Percentiles rank a stretch among this genome's conserved stretches.
Conservation (phyloP, 30 jellyfish, hydroid and myxozoan species). For the Pseudorhiza aurosa region DNA sequence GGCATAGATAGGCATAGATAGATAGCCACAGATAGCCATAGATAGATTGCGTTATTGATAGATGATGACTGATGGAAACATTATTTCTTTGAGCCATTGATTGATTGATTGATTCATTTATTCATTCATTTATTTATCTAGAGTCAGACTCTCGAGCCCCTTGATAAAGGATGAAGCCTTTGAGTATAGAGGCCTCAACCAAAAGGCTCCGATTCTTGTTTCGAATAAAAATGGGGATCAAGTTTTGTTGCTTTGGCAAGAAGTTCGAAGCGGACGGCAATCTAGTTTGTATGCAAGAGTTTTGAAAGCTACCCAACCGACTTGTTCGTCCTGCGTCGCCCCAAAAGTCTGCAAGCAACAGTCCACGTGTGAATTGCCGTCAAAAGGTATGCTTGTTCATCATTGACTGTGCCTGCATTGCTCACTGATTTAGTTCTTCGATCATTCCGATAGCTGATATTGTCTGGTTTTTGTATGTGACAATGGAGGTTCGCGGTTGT, state of each 20-base stretch:
- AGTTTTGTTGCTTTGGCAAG: slow-evolving; percentile 64
- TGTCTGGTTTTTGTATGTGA: no score
- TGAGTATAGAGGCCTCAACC: slow-evolving; percentile 34
- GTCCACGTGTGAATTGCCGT: slow-evolving; percentile 25
- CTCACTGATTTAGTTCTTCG: no score
- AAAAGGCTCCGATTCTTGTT: slow-evolving; percentile 45
- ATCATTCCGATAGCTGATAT: no score
- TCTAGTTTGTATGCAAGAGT: slow-evolving; percentile 43
- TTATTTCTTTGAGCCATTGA: no score
- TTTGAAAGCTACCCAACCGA: slow-evolving; percentile 53
- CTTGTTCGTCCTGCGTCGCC: slow-evolving; percentile 37
- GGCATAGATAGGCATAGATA: no score
- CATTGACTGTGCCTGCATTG: no score
- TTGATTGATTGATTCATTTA: no score
- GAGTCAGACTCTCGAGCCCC: neutral
- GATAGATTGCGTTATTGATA: no score
- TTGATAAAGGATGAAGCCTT: slow-evolving; percentile 48
- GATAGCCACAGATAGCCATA: no score
- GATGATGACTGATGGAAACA: no score
- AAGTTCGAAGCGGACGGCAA: slow-evolving; percentile 36
- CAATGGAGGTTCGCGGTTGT: no score
- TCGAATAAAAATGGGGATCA: slow-evolving; percentile 27
- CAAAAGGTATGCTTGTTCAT: no score
- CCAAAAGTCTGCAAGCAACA: slow-evolving; percentile 45
- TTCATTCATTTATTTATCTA: neutral